These are phyloP conservation scores for Pteropus alecto DNA, from an alignment of 2,113 vertebrate genomes.

Conservation along the genomic window DNA sequence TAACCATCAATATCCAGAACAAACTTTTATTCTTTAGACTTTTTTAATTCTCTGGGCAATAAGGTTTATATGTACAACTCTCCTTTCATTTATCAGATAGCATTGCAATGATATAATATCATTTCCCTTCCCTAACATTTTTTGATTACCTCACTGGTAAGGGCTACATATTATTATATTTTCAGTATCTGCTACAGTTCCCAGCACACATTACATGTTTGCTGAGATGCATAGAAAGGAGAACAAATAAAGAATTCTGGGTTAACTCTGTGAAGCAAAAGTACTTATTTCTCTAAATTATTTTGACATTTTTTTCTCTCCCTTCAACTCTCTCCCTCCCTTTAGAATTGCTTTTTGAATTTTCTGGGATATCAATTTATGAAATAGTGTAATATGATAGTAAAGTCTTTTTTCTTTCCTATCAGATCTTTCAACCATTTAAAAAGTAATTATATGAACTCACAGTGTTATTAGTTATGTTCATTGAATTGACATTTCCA, in stretches of 20 bases:
- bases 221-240: background rate
- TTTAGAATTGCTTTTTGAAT: slow-evolving; percentile 39
- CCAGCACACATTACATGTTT: background rate
- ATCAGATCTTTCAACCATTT: slow-evolving; percentile 72
- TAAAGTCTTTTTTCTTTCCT: slow-evolving; percentile 21
- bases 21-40: background rate
- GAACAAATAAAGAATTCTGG: background rate
- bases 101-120: background rate
- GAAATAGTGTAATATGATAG: slow-evolving; percentile 2
- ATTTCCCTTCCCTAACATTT: background rate
- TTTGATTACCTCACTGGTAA: background rate
- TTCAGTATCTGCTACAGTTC: background rate
- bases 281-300: background rate
- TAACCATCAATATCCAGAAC: background rate
- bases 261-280: background rate
- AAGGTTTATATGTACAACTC: background rate
- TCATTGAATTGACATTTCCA: slow-evolving; percentile 74
- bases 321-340: background rate
- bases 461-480: slow-evolving; percentile 73
- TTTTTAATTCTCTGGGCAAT: background rate
- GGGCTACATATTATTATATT: too few species aligned
- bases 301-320: slow-evolving; percentile 11
- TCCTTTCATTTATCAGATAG: background rate
- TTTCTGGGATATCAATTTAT: slow-evolving; percentile 48
- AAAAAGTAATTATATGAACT: slow-evolving; percentile 76